Conservation (phyloP, 2,888 invertebrate species). For the Seira ritae region DNA sequence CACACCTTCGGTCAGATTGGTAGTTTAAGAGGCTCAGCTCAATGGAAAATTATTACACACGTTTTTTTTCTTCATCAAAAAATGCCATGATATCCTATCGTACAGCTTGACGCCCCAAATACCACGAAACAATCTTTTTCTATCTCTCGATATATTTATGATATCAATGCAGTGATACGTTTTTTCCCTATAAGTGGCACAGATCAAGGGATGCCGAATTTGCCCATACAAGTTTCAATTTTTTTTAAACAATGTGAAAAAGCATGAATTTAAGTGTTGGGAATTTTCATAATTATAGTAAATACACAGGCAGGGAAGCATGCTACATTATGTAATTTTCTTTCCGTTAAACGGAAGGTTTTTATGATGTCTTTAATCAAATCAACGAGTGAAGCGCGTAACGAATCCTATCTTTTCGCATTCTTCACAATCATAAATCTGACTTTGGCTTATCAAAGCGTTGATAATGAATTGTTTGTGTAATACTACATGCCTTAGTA, state of each 20-base stretch:
- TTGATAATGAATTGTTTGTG: background rate
- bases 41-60: slow-evolving; percentile 11
- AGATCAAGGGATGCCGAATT: background rate
- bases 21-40: background rate
- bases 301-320: no score
- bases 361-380: background rate
- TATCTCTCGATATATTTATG: background rate
- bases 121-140: background rate
- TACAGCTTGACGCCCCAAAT: slow-evolving; percentile 20
- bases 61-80: background rate
- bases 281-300: no score
- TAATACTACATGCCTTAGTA: background rate
- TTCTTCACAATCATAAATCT: background rate
- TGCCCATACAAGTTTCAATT: background rate
- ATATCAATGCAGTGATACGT: background rate
- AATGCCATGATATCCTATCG: slow-evolving; percentile 6
- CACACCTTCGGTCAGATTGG: background rate
- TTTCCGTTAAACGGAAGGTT: background rate
- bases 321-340: background rate
- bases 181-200: no score
- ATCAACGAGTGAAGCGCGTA: background rate
- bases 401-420: background rate
- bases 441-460: background rate
- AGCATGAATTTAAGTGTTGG: background rate
- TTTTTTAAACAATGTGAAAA: background rate